Base-by-base conservation (phyloP, 2,888 invertebrate species). In the Stenichneumon culpator region DNA sequence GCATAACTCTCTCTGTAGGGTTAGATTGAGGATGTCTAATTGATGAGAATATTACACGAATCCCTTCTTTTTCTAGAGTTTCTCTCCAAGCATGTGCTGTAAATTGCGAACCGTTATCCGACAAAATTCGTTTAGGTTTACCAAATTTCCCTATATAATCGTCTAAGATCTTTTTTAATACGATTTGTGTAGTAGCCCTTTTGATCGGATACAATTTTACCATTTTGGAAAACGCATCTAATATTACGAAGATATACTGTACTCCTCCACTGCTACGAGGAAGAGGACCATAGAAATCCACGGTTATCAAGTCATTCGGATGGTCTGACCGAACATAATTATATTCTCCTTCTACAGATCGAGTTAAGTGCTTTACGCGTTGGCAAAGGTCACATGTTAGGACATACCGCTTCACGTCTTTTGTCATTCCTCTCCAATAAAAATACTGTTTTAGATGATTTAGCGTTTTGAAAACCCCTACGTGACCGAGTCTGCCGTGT, bases 11-110 rank as follows among this genome's bases (percentile, higher is more conserved):
- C n/a, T 86, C 82, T 2, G 77, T 67, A 2, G 79, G 82, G 54
- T 86, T 86, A 4, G 70, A 63, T n/a, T 86, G 84, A 0, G 86
- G 84, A 39, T 86, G 79, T 3, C 84, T 25, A 14, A 85, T 82
- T 0, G 84, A 82, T 9, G 77, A 82, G 65, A 44, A 85, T 5
- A 9, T 9, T 1, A 70, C 70, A 16, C 54, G 36, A 16, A 84
- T 78, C 0, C 16, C 32, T 7, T 47, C 2, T n/a, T 67, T 16
- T 3, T 67, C 9, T 5, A 36, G n/a, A 0, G 36, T 6, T n/a
- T 2, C 7, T 9, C 39, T 67, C 65, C 65, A 67, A 3, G 0
- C 16, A 36, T 5, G 65, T 67, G 9, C 25, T 25, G 25, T 25
- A 25, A 39, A 67, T n/a, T 67, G 65, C 0, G 36, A 16, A 7